Base-by-base conservation (phyloP, 2,797 vertebrate genomes). In the Spinibarbus caldwelli region DNA sequence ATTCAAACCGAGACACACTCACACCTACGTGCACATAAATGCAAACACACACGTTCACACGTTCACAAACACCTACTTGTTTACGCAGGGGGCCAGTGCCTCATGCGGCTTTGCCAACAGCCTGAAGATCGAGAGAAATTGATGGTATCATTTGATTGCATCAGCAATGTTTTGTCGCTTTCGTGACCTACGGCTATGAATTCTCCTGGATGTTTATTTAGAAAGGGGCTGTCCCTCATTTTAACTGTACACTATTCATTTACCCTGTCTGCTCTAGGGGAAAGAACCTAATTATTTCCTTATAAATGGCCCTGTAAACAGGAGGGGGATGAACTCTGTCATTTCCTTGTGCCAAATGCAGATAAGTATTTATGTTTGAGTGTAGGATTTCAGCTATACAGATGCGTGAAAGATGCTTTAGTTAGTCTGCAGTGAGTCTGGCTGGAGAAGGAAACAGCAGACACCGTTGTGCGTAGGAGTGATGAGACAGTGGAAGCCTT, bases 271-370 rank as follows among this genome's bases (percentile, higher is more conserved):
- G 86, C 85, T 87, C 83, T 85, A 34, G 85, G 83, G 87, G 84
- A 87, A 87, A 80, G n/a, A 84, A 82, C 78, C 85, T 87, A 76
- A 88, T 88, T 86, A 90, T 88, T 88, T 90, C 84, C 86, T 49
- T 87, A 79, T 85, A 79, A 88, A 86, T 59, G 87, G 85, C 79
- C 72, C 31, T 77, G 11, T 29, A 79, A 87, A 83, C 86, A 88
- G 78, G 41, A 80, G 70, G 72, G 66, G 80, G 76, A 49, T 83
- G 81, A 86, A 78, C 88, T 78, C 47, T 23, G 68, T 54, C 47
- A 41, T 66, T 87, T 89, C 78, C 84, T 88, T 3, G 12, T 84
- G 77, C 76, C 85, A 88, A 80, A 86, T 59, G 34, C 86, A 86
- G 85, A 87, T 80, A 85, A 84, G 77, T 80, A 76, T 62, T 82